These are phyloP conservation scores for Odontothrips loti DNA, from an alignment of 2,888 invertebrate species.

Conservation along the genomic window DNA sequence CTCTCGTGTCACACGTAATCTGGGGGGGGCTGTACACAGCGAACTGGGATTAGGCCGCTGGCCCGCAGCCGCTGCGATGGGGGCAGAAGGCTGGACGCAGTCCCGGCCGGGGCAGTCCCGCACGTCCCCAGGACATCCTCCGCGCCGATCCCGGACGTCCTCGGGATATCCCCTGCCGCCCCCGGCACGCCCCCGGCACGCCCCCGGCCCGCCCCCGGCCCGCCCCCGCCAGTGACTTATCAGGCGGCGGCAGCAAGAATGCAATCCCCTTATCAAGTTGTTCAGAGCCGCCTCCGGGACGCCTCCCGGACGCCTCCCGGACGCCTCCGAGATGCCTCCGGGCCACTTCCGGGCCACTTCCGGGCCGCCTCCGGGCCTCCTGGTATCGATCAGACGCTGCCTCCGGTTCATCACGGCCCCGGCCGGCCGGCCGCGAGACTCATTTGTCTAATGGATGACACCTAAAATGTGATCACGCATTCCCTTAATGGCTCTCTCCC, in stretches of 20 bases:
- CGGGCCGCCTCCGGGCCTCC: neutral
- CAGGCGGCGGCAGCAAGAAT: neutral
- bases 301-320: too few species aligned
- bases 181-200: neutral
- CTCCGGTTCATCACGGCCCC: neutral
- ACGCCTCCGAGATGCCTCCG: neutral
- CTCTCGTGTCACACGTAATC: slow-evolving; percentile 16
- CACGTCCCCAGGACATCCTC: neutral
- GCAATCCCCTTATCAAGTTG: slow-evolving; percentile 6
- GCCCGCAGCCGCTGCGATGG: neutral
- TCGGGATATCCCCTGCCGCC: neutral
- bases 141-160: neutral
- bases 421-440: neutral
- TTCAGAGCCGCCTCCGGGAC: neutral
- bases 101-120: neutral
- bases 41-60: neutral
- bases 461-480: neutral
- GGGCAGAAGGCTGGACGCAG: neutral
- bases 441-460: slow-evolving; percentile 6
- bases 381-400: neutral
- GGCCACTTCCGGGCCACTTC: too few species aligned
- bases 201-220: neutral
- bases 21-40: neutral
- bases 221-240: neutral
- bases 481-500: too few species aligned